Base-by-base conservation (phyloP, 2,888 invertebrate species). In the Eudasyphora cyanicolor region DNA sequence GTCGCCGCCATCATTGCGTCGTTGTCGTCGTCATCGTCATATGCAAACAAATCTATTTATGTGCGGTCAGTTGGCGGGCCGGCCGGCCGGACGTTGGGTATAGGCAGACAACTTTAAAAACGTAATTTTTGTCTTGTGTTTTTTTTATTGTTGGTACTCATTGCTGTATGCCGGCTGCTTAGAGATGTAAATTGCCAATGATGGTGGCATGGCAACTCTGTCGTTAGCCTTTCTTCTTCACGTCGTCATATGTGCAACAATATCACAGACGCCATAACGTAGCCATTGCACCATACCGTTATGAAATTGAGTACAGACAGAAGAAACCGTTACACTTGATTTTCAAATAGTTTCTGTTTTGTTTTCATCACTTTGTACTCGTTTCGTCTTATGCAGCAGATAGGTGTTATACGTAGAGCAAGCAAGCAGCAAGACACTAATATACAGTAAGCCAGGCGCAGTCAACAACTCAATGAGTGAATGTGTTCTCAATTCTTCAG, bases 321-420 rank as follows among this genome's bases (percentile, higher is more conserved):
- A 54, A 54, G 35, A 70, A 32, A 57, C 57, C 57, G 57, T 73
- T 73, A 73, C 38, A 73, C 38, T 57, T 73, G 38, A 57, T 57
- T 71, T 71, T 71, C 27, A 73, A 73, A 73, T 71, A 54, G 24
- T 71, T 51, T 38, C 17, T 73, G 10, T 73, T 54, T 73, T 64
- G 64, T 73, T 77, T 62, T 51, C 29, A 70, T n/a, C 45, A 62
- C 35, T 6, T n/a, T 45, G 49, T 77, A 70, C 71, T 73, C 51
- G 35, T 78, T 42, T 70, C 2, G 10, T 73, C n/a, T 32, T 24
- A 35, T 35, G 10, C 35, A 35, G 5, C 35, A 35, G n/a, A n/a
- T n/a, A n/a, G n/a, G n/a, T n/a, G n/a, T n/a, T n/a, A n/a, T n/a
- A n/a, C n/a, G n/a, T n/a, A n/a, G n/a, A n/a, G n/a, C 45, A 45